phyloP scores from a whole-genome alignment of 2,113 vertebrate species.

The Siphamia tubifer region DNA sequence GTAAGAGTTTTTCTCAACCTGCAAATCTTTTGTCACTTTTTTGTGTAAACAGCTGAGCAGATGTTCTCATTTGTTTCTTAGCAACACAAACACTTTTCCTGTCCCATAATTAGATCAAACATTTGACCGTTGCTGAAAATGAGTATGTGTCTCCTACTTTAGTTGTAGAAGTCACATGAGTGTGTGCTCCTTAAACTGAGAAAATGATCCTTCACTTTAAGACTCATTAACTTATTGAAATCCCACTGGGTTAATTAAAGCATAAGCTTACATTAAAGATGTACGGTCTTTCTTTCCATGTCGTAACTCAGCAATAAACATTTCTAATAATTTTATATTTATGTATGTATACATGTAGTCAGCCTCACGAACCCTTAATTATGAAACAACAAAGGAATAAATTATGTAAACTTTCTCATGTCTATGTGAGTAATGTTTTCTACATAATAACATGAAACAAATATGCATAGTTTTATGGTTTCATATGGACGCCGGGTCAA shows the following conservation, averaged over 20 bases:
- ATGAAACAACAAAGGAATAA: background rate
- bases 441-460: too few species aligned
- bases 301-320: too few species aligned
- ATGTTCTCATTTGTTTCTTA: conserved; percentile 28
- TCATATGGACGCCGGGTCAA: too few species aligned
- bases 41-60: conserved; percentile 44
- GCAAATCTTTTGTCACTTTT: conserved; percentile 1
- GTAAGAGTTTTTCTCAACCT: conserved; percentile 14
- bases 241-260: conserved; percentile 22
- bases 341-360: background rate
- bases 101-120: conserved; percentile 5
- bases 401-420: background rate
- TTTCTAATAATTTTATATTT: background rate
- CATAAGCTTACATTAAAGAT: background rate
- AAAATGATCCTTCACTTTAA: conserved; percentile 18
- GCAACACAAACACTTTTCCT: conserved; percentile 40
- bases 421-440: background rate
- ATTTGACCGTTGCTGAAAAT: background rate
- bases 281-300: background rate
- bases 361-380: background rate
- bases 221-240: background rate
- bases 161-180: conserved; percentile 12
- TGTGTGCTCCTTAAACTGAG: conserved; percentile 19
- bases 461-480: too few species aligned
- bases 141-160: background rate